Percentiles rank a stretch among this genome's conserved stretches.
Evolutionary conservation across 2,888 invertebrate genomes (phyloP).

Genomic region (Bugula neritina): DNA sequence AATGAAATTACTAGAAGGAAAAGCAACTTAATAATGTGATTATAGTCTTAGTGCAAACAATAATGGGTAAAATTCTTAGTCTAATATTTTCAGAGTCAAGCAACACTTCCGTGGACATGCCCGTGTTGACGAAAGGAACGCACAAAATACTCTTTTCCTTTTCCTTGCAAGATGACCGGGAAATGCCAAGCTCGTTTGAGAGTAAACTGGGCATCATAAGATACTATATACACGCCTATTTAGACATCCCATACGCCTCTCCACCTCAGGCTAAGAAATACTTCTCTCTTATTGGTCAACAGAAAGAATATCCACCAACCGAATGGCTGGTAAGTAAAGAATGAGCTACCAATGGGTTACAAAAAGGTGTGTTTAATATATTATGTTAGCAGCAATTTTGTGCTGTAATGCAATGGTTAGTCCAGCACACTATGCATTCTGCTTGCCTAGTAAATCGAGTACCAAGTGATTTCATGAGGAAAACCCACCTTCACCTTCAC

Average conservation of each 20-base stretch:
- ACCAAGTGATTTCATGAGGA: too few relatives aligned
- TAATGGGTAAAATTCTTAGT: too few relatives aligned
- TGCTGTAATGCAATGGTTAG: too few relatives aligned
- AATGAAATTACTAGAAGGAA: too few relatives aligned
- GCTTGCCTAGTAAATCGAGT: too few relatives aligned
- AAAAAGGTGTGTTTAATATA: too few relatives aligned
- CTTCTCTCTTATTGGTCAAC: constrained; percentile 71
- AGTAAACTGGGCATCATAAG: constrained; percentile 68
- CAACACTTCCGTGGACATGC: constrained; percentile 31
- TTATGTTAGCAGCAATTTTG: too few relatives aligned
- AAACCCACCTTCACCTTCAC: too few relatives aligned
- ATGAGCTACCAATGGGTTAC: too few relatives aligned
- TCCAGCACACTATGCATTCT: too few relatives aligned
- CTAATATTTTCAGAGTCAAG: neutral
- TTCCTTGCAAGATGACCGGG: constrained; percentile 64
- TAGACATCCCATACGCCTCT: constrained; percentile 72
- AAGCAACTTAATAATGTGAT: too few relatives aligned
- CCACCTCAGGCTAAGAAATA: constrained; percentile 74
- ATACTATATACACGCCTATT: constrained; percentile 61
- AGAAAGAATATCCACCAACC: constrained; percentile 75
- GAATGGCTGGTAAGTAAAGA: constrained; percentile 63
- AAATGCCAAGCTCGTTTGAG: constrained; percentile 71
- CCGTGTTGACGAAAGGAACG: constrained; percentile 66
- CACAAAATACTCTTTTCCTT: constrained; percentile 69
- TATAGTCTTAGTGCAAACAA: too few relatives aligned